Evolutionary conservation across 2,888 invertebrate species (phyloP).

Genomic region (Cheilosia pagana): DNA sequence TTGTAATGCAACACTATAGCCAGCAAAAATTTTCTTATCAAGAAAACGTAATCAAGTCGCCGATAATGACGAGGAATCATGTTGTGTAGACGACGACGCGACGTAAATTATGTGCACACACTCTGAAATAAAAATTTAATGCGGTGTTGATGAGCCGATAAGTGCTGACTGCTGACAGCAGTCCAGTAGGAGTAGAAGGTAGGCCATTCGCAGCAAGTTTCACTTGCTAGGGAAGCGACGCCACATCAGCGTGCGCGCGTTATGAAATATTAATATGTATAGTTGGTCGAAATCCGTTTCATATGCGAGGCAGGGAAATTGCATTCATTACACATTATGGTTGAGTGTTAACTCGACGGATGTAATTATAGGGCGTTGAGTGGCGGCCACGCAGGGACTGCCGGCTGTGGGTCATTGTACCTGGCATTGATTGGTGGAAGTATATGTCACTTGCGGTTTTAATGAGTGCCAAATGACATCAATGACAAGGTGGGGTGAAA

Average conservation of each 20-base stretch:
- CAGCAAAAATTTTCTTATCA: slow-evolving; percentile 61
- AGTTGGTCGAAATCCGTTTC: slow-evolving; percentile 44
- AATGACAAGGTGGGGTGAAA: no score
- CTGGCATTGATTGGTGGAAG: slow-evolving; percentile 30
- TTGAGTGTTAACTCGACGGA: slow-evolving; percentile 68
- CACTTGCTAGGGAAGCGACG: slow-evolving; percentile 22
- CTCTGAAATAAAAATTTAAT: slow-evolving; percentile 45
- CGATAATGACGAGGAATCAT: slow-evolving; percentile 31
- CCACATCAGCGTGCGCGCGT: slow-evolving; percentile 29
- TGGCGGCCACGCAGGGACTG: slow-evolving; percentile 41
- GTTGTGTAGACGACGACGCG: slow-evolving; percentile 2
- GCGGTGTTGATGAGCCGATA: slow-evolving; percentile 72
- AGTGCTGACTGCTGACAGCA: slow-evolving; percentile 65
- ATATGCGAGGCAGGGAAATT: slow-evolving; percentile 48
- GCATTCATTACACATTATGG: slow-evolving; percentile 54
- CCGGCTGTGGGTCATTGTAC: slow-evolving; percentile 57
- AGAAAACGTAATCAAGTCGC: slow-evolving; percentile 59
- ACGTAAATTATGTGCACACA: slow-evolving; percentile 10
- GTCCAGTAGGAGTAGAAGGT: slow-evolving; percentile 1
- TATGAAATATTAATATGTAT: slow-evolving; percentile 65
- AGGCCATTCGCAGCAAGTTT: slow-evolving; percentile 6
- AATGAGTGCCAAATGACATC: neutral
- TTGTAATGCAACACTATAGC: slow-evolving; percentile 20
- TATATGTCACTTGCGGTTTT: slow-evolving; percentile 2
- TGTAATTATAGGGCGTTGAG: slow-evolving; percentile 69